Evolutionary conservation across 2,113 vertebrate genomes (phyloP), one percentile per base, ranked within the genome.

Genomic region (Lanius collurio): DNA sequence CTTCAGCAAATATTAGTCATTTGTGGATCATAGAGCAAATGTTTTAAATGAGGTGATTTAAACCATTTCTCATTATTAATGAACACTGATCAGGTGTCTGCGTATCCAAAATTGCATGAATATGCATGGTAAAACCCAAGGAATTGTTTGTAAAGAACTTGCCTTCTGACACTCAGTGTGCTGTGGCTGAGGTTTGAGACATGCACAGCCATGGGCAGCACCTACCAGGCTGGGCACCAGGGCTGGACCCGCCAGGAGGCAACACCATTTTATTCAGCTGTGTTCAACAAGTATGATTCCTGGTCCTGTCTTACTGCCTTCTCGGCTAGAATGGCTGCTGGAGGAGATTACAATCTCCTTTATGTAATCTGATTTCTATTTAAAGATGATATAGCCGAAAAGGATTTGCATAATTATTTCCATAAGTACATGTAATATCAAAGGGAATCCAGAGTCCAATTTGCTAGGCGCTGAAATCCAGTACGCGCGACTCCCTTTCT

Each of bases 41-140:
- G 96, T 97, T 98, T 98, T 97, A 98, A 98, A 98, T 98, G 95
- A 98, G 95, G 96, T 98, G 97, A 98, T 98, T 98, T 98, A 98
- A 98, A 98, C 97, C 95, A 98, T 98, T 98, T 98, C 95, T 94
- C 97, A 96, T 97, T 98, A 98, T 98, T 98, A 98, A 98, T 97
- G 96, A 98, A 98, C 97, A 97, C 96, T 97, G 97, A 98, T 98
- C 98, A 98, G 97, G 93, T 97, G 97, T 83, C 96, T 96, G 96
- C 24, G 49, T 96, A 97, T 91, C 97, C 96, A 96, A 98, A 98
- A 98, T 97, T 97, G 94, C 96, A 98, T 98, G 97, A 98, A 98
- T 98, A 98, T 98, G 96, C 95, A 98, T 98, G 93, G 89, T 95
- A 94, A 97, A 97, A 97, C 92, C 30, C 95, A 97, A 97, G 89